Evolutionary conservation across 2,797 vertebrate species (phyloP).

Genomic region (Tragelaphus oryx): DNA sequence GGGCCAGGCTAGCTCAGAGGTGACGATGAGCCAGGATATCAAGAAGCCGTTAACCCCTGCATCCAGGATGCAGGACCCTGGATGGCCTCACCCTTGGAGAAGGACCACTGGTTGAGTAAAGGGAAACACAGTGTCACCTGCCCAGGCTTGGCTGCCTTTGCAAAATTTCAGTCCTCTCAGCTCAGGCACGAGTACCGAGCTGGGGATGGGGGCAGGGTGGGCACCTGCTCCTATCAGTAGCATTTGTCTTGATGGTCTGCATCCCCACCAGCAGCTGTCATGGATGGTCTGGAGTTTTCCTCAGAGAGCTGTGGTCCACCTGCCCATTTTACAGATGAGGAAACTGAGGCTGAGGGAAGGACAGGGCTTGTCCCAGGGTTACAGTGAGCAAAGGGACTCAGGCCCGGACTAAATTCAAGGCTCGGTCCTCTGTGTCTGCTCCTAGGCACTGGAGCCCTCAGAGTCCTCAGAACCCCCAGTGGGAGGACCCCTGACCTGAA

Average conservation of each 20-base stretch:
- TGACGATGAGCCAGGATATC: not conserved
- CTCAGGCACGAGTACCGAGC: too few species aligned
- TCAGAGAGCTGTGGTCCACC: not conserved
- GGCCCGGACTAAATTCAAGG: not conserved
- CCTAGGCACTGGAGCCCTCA: not conserved
- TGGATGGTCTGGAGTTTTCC: not conserved
- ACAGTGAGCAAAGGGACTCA: not conserved
- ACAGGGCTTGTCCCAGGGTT: not conserved
- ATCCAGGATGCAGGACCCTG: not conserved
- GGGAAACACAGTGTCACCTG: not conserved
- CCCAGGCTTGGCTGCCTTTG: not conserved
- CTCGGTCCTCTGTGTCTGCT: not conserved
- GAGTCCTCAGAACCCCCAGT: not conserved
- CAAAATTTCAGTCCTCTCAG: not conserved
- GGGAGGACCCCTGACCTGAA: not conserved
- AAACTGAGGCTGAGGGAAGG: not conserved
- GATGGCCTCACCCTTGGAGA: not conserved
- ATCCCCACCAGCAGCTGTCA: not conserved
- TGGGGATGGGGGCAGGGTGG: not conserved
- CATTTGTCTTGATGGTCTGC: not conserved
- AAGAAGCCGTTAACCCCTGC: not conserved
- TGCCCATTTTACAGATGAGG: not conserved
- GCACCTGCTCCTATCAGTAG: not conserved
- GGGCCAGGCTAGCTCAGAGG: not conserved
- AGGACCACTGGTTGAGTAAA: not conserved